Evolutionary conservation across 1,140 invertebrate species (phyloP), one percentile per base, ranked within the genome.

Genomic region (Drosophila yakuba): DNA sequence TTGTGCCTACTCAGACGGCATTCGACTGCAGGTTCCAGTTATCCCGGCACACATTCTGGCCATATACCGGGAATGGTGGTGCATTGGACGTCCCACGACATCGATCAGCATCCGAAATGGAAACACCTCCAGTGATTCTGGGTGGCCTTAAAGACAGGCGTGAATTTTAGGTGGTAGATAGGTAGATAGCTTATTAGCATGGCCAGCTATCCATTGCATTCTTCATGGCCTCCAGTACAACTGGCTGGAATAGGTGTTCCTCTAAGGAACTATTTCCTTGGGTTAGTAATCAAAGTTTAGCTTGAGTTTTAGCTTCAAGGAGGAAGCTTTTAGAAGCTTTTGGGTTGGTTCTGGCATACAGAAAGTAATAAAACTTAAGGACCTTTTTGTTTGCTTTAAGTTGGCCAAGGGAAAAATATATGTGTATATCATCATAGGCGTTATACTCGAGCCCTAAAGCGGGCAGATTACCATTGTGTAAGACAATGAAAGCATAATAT

Each of bases 241-340:
- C 36, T 50, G 59, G 63, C 35, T 50, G 23, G 15, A 5, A 14
- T 23, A 50, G 35, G 10, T 12, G 5, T 15, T 25, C 8, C 59
- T 15, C 17, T 12, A 6, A n/a, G 12, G 14, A 36, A 12, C 64
- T 25, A 32, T n/a, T 7, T 35, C 36, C n/a, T 10, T 43, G 23
- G 36, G 14, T 10, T 15, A 32, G 10, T 35, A 39, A 20, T n/a
- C 32, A 48, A 66, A 67, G 60, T 23, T 50, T 25, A 25, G n/a
- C 36, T 64, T 36, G 8, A 66, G 62, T 51, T 17, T 38, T 2
- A 43, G 41, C 15, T 43, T 17, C 41, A 43, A 43, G 17, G 11
- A 39, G 45, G 15, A 38, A 68, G 64, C 64, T 68, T 68, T 68
- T 8, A 5, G 10, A 68, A 68, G 64, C 64, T 68, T 68, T 66